These are phyloP conservation scores for Pocillopora grandis DNA, from an alignment of 92 coral and sea anemone species.

Conservation along the genomic window DNA sequence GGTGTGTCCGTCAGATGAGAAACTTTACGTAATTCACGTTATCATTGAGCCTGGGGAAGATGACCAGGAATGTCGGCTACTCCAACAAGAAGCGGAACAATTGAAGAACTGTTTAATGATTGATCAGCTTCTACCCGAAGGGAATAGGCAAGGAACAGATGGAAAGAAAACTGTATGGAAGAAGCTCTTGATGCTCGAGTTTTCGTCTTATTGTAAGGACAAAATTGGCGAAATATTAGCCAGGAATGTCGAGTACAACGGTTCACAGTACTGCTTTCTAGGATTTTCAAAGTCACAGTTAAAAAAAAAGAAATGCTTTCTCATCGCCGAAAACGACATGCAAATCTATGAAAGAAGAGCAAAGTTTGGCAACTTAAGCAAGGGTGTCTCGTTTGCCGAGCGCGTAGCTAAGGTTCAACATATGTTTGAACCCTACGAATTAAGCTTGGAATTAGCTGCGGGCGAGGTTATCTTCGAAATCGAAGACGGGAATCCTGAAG, in stretches of 20 bases:
- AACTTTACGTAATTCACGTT: not conserved
- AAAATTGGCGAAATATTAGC: conserved; percentile 11
- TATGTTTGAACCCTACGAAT: conserved; percentile 65
- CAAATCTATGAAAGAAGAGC: conserved; percentile 56
- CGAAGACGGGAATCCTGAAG: conserved; percentile 50
- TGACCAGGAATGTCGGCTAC: not conserved
- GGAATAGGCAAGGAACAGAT: not conserved
- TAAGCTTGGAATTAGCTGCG: conserved; percentile 46
- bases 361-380: conserved; percentile 68
- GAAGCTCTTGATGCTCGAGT: not conserved
- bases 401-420: conserved; percentile 68
- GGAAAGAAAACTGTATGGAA: not conserved
- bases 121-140: not conserved
- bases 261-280: conserved; percentile 53
- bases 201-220: not conserved
- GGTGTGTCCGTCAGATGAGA: not conserved
- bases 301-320: conserved; percentile 65
- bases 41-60: not conserved
- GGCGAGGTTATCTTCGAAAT: conserved; percentile 46
- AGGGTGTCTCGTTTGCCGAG: conserved; percentile 52
- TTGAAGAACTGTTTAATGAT: not conserved
- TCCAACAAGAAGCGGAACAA: not conserved
- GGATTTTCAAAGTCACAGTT: conserved; percentile 84
- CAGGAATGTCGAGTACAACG: conserved; percentile 42
- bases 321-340: conserved; percentile 46